Evolutionary conservation across 2,113 vertebrate genomes (phyloP).

Genomic region (Cepphus grylle): DNA sequence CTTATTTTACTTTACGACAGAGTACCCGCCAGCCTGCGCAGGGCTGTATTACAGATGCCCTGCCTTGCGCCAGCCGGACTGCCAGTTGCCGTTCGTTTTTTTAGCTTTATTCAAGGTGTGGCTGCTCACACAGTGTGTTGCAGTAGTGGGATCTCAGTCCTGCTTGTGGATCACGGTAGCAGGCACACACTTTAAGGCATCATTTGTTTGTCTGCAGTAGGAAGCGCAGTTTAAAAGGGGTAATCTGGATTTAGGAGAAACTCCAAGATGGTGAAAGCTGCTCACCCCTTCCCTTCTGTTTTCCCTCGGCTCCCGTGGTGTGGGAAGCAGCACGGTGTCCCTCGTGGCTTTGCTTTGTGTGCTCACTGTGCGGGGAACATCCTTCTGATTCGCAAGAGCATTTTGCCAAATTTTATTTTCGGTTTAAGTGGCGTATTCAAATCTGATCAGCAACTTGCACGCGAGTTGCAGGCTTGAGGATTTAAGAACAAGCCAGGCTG

Average conservation of each 20-base stretch:
- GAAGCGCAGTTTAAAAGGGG: background rate
- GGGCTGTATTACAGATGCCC: background rate
- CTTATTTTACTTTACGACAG: background rate
- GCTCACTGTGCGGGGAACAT: rapidly evolving
- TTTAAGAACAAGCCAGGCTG: background rate
- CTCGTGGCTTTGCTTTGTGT: background rate
- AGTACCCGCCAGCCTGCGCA: rapidly evolving
- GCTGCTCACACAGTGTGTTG: background rate
- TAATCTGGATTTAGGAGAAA: background rate
- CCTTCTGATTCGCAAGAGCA: background rate
- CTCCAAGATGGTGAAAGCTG: background rate
- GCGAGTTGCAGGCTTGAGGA: background rate
- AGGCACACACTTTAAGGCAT: rapidly evolving
- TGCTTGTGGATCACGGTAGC: rapidly evolving
- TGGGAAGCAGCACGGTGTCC: rapidly evolving
- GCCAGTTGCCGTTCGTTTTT: rapidly evolving
- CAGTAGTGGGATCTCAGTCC: background rate
- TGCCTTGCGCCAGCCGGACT: background rate
- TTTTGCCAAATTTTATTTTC: background rate
- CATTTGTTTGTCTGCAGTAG: background rate
- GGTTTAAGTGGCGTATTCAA: background rate
- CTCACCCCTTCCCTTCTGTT: background rate
- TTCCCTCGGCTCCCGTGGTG: background rate
- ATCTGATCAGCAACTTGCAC: rapidly evolving
- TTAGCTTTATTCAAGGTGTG: background rate